These are phyloP conservation scores for Agrochola circellaris DNA, from an alignment of 2,888 invertebrate species.

Conservation along the genomic window DNA sequence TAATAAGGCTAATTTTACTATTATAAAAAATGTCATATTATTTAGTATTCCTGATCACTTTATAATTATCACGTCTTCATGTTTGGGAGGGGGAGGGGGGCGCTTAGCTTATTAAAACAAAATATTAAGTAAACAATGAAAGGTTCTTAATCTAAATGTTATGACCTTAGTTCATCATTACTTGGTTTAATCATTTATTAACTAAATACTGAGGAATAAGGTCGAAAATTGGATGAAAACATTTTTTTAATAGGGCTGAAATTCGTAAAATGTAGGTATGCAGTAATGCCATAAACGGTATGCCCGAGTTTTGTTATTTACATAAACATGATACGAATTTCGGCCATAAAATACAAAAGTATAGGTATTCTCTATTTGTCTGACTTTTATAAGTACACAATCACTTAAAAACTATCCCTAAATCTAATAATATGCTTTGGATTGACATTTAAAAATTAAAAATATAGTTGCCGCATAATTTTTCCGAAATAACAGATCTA, in stretches of 20 bases:
- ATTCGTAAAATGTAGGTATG: conserved; percentile 30
- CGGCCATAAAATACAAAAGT: conserved; percentile 26
- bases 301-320: not conserved
- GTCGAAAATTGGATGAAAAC: conserved; percentile 43
- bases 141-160: conserved; percentile 33
- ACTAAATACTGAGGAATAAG: conserved; percentile 39
- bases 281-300: not conserved
- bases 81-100: conserved; percentile 46
- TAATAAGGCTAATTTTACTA: conserved; percentile 12
- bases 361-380: conserved; percentile 44
- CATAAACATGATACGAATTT: conserved; percentile 40
- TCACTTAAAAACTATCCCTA: conserved; percentile 61
- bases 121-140: conserved; percentile 36
- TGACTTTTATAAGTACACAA: conserved; percentile 64
- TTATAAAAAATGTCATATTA: conserved; percentile 61
- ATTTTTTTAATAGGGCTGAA: conserved; percentile 19
- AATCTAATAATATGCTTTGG: conserved; percentile 76
- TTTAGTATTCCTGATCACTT: conserved; percentile 61
- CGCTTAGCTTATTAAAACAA: conserved; percentile 44
- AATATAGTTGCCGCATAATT: conserved; percentile 60
- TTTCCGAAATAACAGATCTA: conserved; percentile 66
- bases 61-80: conserved; percentile 64
- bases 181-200: conserved; percentile 23
- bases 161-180: conserved; percentile 36
- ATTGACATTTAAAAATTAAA: conserved; percentile 67